Evolutionary conservation across 2,888 invertebrate genomes (phyloP).

Genomic region (Spisula solida): DNA sequence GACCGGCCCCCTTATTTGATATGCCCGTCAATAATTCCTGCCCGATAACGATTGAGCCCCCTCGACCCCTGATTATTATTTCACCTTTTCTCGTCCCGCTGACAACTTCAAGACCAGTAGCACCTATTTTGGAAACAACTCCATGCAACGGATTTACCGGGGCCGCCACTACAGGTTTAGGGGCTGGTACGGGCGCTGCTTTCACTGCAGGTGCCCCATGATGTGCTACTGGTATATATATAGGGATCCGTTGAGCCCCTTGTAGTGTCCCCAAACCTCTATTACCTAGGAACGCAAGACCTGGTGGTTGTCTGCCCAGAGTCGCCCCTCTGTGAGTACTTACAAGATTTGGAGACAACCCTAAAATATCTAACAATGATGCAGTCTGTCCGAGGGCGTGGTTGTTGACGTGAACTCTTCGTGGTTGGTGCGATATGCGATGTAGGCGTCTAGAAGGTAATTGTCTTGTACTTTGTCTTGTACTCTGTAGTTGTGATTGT

Average conservation of each 20-base stretch:
- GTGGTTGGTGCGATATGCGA: neutral
- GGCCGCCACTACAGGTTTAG: neutral
- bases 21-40: slow-evolving; percentile 59
- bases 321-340: neutral
- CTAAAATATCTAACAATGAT: slow-evolving; percentile 13
- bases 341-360: slow-evolving; percentile 15
- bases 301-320: slow-evolving; percentile 17
- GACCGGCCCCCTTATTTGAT: neutral
- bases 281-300: slow-evolving; percentile 5
- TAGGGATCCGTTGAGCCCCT: neutral
- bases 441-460: neutral
- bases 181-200: neutral
- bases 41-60: slow-evolving; percentile 57
- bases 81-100: slow-evolving; percentile 52
- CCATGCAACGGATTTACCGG: neutral
- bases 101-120: slow-evolving; percentile 15
- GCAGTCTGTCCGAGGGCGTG: neutral
- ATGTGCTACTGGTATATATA: neutral
- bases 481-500: neutral
- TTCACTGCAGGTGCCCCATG: neutral
- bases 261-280: neutral
- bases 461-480: neutral
- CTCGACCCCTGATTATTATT: slow-evolving; percentile 53
- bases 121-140: neutral
- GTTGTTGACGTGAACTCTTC: neutral